A percentile compares a stretch with the other conserved stretches of the same genome.
phyloP scores from a whole-genome alignment of 2,113 vertebrate species.

The Nothocercus nigrocapillus region DNA sequence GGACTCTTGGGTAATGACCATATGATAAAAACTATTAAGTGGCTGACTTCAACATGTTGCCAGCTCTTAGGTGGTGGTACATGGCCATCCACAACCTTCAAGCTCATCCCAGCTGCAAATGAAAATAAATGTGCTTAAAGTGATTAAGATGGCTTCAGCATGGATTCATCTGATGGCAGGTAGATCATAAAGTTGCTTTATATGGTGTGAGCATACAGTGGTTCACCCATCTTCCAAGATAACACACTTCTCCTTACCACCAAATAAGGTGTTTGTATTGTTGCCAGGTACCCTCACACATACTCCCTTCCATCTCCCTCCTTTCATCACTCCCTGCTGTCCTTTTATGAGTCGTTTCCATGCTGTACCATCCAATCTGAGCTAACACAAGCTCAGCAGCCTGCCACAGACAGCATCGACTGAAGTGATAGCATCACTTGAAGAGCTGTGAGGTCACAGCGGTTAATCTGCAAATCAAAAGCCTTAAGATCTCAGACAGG shows the following conservation, averaged over 20 bases:
- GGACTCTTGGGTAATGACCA: background rate
- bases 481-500: background rate
- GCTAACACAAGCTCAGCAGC: background rate
- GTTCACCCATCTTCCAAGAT: background rate
- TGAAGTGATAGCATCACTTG: background rate
- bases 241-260: background rate
- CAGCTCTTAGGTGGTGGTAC: background rate
- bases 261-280: background rate
- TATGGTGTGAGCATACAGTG: rapidly evolving
- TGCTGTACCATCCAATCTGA: rapidly evolving
- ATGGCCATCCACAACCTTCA: background rate
- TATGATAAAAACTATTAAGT: background rate
- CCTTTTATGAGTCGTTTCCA: background rate
- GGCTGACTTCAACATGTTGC: background rate
- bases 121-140: background rate
- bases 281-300: background rate
- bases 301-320: background rate
- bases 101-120: background rate
- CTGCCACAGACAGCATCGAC: background rate
- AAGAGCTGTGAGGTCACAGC: background rate
- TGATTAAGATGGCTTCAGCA: background rate
- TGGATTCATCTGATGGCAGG: rapidly evolving
- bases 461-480: background rate
- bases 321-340: background rate
- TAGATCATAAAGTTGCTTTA: background rate